Base-by-base conservation (phyloP, 92 coral and sea anemone genomes). In the Meandrina meandrites region DNA sequence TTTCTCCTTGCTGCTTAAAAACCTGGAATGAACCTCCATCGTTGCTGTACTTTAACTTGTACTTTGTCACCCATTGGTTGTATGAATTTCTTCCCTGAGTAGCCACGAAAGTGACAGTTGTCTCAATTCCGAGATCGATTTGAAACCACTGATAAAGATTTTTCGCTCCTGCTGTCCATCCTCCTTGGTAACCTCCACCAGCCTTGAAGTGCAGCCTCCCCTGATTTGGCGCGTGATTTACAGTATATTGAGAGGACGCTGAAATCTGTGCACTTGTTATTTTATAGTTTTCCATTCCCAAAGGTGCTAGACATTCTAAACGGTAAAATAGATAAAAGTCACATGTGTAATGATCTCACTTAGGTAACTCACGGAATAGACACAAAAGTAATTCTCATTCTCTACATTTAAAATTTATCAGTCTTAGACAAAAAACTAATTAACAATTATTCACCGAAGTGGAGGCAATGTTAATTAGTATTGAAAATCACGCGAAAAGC, bases 201-300 rank as follows among this genome's bases (percentile, higher is more conserved):
- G 1, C 12, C 28, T 57, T 77, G 54, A 22, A 51, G 72, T 54
- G 19, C 14, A 85, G 88, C 40, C 88, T 75, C 24, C 81, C 88
- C 17, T 40, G 73, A 72, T 84, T 47, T 18, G 88, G 82, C 9
- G 81, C 30, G 16, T 84, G 88, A 40, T 75, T 3, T 5, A n/a
- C 70, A 28, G 8, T 9, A 1, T 27, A 84, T 14, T 84, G 82
- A 5, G 88, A 84, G 4, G 88, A 84, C n/a, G 88, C 88, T 28
- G 82, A 27, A 3, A 84, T 6, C 34, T 75, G 81, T 17, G 58
- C 19, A 4, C 75, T 6, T 0, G 88, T 75, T 27, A 84, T 84
- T n/a, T 18, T n/a, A 28, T 47, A 24, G 88, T 75, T 67, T 84
- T 84, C 70, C 81, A 84, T 84, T 58, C 88, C 88, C 24, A 84